Percentiles rank a stretch among this genome's conserved stretches.
These are phyloP conservation scores for Chelonoidis abingdonii DNA, from an alignment of 2,113 vertebrate species.

Conservation along the genomic window DNA sequence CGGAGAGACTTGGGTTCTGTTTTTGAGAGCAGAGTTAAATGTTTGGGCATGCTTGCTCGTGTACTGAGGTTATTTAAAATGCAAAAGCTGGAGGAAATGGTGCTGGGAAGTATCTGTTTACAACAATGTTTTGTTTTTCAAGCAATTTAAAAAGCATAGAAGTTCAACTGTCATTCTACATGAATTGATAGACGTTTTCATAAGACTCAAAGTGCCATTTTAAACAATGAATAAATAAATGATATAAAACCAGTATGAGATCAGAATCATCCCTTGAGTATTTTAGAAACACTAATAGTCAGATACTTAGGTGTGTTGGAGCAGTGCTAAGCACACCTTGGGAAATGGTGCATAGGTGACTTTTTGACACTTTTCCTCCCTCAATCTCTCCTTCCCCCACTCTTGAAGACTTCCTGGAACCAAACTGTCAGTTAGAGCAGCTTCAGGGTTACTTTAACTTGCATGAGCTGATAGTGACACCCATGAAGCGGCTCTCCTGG, in stretches of 20 bases:
- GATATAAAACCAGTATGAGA: neutral
- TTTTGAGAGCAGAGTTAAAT: neutral
- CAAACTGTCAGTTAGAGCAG: neutral
- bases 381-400: neutral
- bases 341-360: neutral
- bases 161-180: neutral
- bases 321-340: neutral
- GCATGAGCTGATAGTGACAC: neutral
- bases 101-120: neutral
- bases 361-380: neutral
- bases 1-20: neutral
- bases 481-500: too few relatives aligned
- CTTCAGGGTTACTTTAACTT: neutral
- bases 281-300: neutral
- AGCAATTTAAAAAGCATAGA: neutral
- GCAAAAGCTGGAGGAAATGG: neutral
- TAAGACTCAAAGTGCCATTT: neutral
- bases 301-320: neutral
- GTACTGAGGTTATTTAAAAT: neutral
- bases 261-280: neutral
- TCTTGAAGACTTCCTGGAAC: neutral
- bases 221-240: constrained; percentile 7
- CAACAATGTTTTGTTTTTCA: neutral
- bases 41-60: neutral
- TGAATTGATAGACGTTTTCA: neutral